These are phyloP conservation scores for Metaphire vulgaris DNA, from an alignment of 1,140 invertebrate genomes.

Conservation along the genomic window DNA sequence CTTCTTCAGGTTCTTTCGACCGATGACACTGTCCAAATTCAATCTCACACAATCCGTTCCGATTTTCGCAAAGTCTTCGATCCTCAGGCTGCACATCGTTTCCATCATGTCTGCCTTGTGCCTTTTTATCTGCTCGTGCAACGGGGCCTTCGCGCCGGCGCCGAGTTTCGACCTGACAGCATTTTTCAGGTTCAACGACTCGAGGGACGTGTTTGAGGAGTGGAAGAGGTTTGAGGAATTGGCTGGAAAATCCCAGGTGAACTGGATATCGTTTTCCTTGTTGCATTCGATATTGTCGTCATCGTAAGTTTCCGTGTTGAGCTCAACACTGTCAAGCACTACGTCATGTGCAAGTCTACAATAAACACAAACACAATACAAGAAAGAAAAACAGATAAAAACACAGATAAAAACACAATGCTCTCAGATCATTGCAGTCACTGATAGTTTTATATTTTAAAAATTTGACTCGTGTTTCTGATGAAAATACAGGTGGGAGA, in stretches of 20 bases:
- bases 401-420: too few species aligned
- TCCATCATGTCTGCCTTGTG: not conserved
- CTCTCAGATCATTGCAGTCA: too few species aligned
- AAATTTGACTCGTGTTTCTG: too few species aligned
- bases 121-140: not conserved
- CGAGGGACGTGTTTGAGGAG: not conserved
- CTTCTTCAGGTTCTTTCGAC: not conserved
- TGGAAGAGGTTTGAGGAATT: not conserved
- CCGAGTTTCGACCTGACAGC: not conserved
- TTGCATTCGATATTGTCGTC: not conserved
- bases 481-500: too few species aligned
- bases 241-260: not conserved
- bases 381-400: too few species aligned
- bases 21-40: not conserved
- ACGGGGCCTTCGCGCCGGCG: not conserved
- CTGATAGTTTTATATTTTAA: too few species aligned
- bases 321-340: not conserved
- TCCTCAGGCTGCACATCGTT: not conserved
- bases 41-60: not conserved
- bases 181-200: not conserved
- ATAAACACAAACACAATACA: not conserved
- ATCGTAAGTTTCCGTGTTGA: not conserved
- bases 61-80: conserved; percentile 1
- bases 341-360: not conserved
- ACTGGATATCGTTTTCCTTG: not conserved